Evolutionary conservation across 2,113 vertebrate species (phyloP), one percentile per base, ranked within the genome.

Genomic region (Malurus alboscapulatus): DNA sequence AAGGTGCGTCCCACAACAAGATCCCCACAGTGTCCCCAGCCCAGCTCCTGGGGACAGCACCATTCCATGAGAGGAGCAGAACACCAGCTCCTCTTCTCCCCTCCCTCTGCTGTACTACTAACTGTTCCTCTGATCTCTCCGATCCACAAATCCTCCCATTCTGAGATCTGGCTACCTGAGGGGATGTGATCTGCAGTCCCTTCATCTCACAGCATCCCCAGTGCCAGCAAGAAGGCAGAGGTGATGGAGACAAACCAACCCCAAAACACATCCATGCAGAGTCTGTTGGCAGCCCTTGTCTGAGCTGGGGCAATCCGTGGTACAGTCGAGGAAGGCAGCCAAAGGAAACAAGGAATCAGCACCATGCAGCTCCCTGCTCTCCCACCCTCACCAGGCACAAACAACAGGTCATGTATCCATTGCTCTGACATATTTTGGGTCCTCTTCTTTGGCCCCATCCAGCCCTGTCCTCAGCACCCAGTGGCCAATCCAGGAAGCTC

Each of bases 241-340:
- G 7, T 29, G 21, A 45, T 24, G 17, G 34, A 53, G 45, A 22
- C 17, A 90, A 63, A 69, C 29, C 32, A 51, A 30, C 9, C 9
- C 45, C 22, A 53, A 9, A 86, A 32, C 0, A 1, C 36, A 42
- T 25, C 44, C 5, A 4, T 6, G 15, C 17, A 14, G 48, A 66
- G 36, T 73, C 62, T 73, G 14, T 30, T 66, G 62, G 51, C 78
- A 87, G 61, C 38, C 44, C 26, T 69, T 30, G 10, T 20, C 40
- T 27, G 69, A 72, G 57, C 27, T 4, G 1, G 26, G 42, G 38
- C 47, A 42, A 34, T 12, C 38, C 0, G 0, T 27, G 27, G 32
- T 63, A 74, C 42, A 47, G 27, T 12, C 0, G 0, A 47, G 36
- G 62, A 45, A 55, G 21, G 72, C 67, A 79, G 69, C 24, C 34